phyloP scores from a whole-genome alignment of 2,888 invertebrate species.

The Noctuana brunneofusca region DNA sequence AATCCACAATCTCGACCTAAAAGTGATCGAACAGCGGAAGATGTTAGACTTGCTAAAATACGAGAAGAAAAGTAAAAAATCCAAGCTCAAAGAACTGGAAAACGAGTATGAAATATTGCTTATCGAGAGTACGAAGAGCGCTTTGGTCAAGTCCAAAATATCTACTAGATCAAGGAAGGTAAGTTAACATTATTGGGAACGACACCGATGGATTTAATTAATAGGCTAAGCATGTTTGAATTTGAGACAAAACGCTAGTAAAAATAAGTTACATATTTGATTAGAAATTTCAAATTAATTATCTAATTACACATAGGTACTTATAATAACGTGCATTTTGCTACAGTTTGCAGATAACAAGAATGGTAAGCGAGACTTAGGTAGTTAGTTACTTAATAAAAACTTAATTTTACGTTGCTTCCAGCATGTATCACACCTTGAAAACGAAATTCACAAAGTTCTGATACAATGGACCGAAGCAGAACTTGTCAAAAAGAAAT shows the following conservation, averaged over 20 bases:
- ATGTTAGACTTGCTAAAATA: constrained; percentile 88
- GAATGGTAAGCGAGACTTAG: no score
- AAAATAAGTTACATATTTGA: no score
- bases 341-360: no score
- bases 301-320: no score
- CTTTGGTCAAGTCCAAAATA: constrained; percentile 73
- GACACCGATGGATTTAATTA: no score
- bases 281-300: no score
- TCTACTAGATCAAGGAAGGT: constrained; percentile 87
- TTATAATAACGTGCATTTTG: no score
- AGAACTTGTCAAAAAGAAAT: constrained; percentile 90
- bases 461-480: constrained; percentile 92
- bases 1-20: constrained; percentile 84
- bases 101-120: constrained; percentile 84
- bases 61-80: constrained; percentile 85
- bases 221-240: no score
- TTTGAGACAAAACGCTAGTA: no score
- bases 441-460: constrained; percentile 91
- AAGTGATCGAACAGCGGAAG: constrained; percentile 88
- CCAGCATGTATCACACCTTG: constrained; percentile 86
- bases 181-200: constrained; percentile 4
- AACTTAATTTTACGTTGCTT: constrained; percentile 30
- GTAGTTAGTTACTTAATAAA: no score
- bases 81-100: constrained; percentile 80
- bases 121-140: constrained; percentile 82